phyloP scores from a whole-genome alignment of 2,888 invertebrate species.

The Tenodera sinensis region DNA sequence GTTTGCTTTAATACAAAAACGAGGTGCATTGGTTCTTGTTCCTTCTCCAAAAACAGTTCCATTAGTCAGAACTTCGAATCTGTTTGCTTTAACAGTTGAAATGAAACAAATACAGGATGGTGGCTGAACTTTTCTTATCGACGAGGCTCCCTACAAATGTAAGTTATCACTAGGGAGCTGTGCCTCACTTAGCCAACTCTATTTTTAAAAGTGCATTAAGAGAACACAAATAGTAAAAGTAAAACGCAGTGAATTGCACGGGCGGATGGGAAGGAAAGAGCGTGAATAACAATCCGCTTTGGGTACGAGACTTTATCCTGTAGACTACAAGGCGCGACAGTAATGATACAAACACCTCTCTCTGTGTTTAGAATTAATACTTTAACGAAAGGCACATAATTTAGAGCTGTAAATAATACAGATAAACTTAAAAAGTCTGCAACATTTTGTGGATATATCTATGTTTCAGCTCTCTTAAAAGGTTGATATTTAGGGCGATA shows the following conservation, averaged over 20 bases:
- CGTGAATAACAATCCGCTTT: neutral
- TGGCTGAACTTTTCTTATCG: neutral
- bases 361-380: too few species aligned
- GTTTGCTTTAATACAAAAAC: neutral
- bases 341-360: neutral
- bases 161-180: neutral
- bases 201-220: slow-evolving; percentile 14
- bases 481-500: too few species aligned
- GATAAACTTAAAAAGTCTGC: too few species aligned
- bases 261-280: neutral
- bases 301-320: neutral
- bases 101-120: neutral
- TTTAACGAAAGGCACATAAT: too few species aligned
- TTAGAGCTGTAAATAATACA: too few species aligned
- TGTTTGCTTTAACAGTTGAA: neutral
- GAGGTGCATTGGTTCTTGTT: neutral
- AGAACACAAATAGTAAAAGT: slow-evolving; percentile 1
- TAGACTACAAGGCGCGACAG: neutral
- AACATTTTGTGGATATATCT: too few species aligned
- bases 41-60: neutral
- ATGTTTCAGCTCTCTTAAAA: too few species aligned
- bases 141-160: neutral
- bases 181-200: neutral
- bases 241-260: neutral
- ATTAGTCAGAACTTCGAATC: neutral